These are phyloP conservation scores for Polydrusus pterygomalis DNA, from an alignment of 2,888 invertebrate genomes.

Conservation along the genomic window DNA sequence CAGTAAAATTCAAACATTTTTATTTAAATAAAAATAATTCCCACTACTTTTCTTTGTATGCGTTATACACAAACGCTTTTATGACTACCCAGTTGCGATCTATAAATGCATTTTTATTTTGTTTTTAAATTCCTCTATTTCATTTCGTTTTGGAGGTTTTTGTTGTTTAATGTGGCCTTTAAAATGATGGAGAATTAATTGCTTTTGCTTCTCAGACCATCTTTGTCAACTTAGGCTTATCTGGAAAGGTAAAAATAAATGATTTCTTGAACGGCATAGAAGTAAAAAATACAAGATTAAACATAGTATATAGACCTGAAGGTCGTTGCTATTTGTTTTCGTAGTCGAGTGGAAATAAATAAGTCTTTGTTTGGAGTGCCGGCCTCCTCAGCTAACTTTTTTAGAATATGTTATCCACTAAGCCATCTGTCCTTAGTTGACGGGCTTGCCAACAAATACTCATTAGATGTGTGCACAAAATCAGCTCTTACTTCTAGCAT, in stretches of 20 bases:
- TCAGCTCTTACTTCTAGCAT: too few species aligned
- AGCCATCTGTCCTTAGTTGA: slow-evolving; percentile 53
- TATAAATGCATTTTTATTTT: too few species aligned
- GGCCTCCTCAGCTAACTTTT: slow-evolving; percentile 56
- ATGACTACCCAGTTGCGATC: background rate
- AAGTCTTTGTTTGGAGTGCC: too few species aligned
- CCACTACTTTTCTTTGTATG: background rate
- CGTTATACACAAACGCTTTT: background rate
- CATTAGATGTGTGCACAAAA: slow-evolving; percentile 54
- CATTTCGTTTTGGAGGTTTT: too few species aligned
- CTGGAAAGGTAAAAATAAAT: too few species aligned
- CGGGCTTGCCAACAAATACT: slow-evolving; percentile 59
- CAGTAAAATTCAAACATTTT: background rate
- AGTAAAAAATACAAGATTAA: background rate
- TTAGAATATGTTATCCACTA: slow-evolving; percentile 57
- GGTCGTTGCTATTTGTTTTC: slow-evolving; percentile 59
- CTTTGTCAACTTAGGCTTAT: too few species aligned
- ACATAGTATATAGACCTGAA: slow-evolving; percentile 45
- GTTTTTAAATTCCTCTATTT: too few species aligned
- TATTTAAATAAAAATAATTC: too few species aligned
- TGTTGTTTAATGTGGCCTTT: too few species aligned
- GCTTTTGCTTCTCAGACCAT: too few species aligned
- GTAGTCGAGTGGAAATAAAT: slow-evolving; percentile 56
- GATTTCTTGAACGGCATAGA: background rate
- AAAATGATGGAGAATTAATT: too few species aligned